These are phyloP conservation scores for Uromys caudimaculatus DNA, from an alignment of 2,797 vertebrate species.

Conservation along the genomic window DNA sequence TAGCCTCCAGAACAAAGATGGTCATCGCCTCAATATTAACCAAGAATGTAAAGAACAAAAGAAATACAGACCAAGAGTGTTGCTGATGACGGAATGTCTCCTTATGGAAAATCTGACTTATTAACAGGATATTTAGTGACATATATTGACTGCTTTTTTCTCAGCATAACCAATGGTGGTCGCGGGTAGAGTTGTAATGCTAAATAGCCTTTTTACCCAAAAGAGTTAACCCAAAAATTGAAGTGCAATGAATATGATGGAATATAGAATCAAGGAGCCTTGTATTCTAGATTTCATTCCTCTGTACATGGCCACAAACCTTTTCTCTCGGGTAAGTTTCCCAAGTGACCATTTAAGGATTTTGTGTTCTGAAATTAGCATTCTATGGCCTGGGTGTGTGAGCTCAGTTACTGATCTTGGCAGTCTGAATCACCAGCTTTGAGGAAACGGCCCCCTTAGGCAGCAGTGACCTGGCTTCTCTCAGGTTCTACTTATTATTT, in stretches of 20 bases:
- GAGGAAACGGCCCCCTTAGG: not conserved
- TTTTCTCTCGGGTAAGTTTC: constrained; percentile 41
- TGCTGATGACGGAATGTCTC: not conserved
- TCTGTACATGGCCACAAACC: constrained; percentile 4
- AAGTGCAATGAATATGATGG: not conserved
- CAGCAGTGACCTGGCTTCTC: not conserved
- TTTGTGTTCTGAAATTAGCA: not conserved
- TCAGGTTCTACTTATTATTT: not conserved
- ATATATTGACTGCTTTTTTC: not conserved
- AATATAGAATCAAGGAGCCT: not conserved
- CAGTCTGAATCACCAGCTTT: not conserved
- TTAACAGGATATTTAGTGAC: not conserved
- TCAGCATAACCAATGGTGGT: not conserved
- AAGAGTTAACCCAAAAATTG: constrained; percentile 33
- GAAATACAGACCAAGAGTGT: not conserved
- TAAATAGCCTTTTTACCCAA: constrained; percentile 16
- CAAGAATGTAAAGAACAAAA: not conserved
- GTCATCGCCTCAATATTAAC: not conserved
- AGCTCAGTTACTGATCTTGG: not conserved
- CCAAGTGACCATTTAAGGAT: constrained; percentile 4
- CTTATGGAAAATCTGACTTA: not conserved
- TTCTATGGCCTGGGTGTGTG: not conserved
- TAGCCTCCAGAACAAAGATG: not conserved
- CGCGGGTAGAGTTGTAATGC: not conserved
- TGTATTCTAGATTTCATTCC: constrained; percentile 1